These are phyloP conservation scores for Rhipidura dahli DNA, from an alignment of 2,113 vertebrate species.

Conservation along the genomic window DNA sequence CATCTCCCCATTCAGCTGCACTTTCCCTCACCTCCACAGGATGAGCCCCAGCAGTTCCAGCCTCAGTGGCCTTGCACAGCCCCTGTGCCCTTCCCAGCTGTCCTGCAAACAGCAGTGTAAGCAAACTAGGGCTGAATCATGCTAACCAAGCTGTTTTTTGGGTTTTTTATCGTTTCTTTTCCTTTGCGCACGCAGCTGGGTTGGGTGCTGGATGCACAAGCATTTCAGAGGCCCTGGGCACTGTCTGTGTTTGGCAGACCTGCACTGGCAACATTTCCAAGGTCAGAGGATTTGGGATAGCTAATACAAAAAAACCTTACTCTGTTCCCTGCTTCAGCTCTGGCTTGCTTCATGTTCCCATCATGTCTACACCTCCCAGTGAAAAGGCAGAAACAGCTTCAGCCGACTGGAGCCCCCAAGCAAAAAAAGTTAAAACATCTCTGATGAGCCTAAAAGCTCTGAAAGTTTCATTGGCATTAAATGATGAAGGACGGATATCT, in stretches of 20 bases:
- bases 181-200: background rate
- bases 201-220: background rate
- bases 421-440: background rate
- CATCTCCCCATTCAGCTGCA: background rate
- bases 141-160: background rate
- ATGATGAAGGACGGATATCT: background rate
- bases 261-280: background rate
- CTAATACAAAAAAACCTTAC: background rate
- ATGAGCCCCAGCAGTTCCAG: background rate
- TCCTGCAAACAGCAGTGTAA: background rate
- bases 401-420: background rate
- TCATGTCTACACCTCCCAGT: background rate
- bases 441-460: background rate
- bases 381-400: background rate
- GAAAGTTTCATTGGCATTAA: background rate
- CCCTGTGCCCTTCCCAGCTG: background rate
- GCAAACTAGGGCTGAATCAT: background rate
- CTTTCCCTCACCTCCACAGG: fast-evolving
- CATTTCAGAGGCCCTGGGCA: background rate
- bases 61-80: background rate
- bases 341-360: background rate
- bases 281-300: background rate
- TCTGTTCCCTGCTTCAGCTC: background rate
- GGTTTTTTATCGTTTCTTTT: background rate
- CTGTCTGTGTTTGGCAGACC: background rate